These are phyloP conservation scores for Hiodon tergisus DNA, from an alignment of 2,113 vertebrate species.

Conservation along the genomic window DNA sequence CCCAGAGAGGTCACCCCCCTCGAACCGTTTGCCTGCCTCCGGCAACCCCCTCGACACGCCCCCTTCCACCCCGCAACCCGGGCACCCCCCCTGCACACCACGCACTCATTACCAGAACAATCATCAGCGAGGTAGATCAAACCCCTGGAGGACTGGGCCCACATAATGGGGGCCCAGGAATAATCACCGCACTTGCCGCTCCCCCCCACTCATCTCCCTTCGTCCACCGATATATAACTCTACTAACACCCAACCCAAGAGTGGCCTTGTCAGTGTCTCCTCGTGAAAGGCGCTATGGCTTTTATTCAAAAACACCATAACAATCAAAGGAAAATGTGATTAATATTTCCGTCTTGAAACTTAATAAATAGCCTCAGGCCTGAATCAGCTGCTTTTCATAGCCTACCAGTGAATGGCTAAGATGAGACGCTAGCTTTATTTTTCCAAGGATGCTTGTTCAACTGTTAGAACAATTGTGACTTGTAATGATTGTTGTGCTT, in stretches of 20 bases:
- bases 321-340: conserved; percentile 49
- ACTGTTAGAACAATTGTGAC: not conserved
- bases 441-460: not conserved
- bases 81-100: conserved; percentile 6
- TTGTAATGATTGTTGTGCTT: too few relatives aligned
- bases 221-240: too few relatives aligned
- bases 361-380: conserved; percentile 18
- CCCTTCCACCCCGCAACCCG: conserved; percentile 7
- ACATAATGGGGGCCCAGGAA: conserved; percentile 18
- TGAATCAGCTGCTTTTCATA: not conserved
- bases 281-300: not conserved
- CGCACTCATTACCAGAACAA: conserved; percentile 36
- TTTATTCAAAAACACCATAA: conserved; percentile 24
- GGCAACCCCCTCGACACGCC: not conserved
- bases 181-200: conserved; percentile 26
- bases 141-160: conserved; percentile 34
- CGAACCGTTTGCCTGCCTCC: not conserved
- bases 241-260: not conserved
- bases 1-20: conserved; percentile 14
- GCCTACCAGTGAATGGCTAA: not conserved
- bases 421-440: not conserved
- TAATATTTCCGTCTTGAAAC: conserved; percentile 31
- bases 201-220: conserved; percentile 14
- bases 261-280: not conserved
- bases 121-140: conserved; percentile 41